phyloP scores from a whole-genome alignment of 2,888 invertebrate genomes.

The Nephrotoma guestfalica region DNA sequence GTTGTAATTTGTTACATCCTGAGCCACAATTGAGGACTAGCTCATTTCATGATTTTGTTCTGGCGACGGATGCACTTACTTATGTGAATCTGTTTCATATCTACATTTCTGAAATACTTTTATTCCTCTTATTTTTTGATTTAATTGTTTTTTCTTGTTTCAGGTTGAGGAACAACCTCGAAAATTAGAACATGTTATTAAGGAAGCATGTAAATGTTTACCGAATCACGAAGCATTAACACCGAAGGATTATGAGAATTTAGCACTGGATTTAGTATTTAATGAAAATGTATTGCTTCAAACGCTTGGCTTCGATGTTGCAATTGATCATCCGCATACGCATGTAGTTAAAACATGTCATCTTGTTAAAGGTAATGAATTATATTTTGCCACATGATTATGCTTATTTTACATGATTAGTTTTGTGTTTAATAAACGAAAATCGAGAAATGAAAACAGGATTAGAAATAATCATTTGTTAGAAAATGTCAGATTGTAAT shows the following conservation, averaged over 20 bases:
- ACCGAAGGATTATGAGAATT: slow-evolving; percentile 51
- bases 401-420: slow-evolving; percentile 2
- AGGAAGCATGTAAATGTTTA: slow-evolving; percentile 78
- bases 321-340: slow-evolving; percentile 96
- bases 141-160: background rate
- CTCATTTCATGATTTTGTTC: too few species aligned
- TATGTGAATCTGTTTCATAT: too few species aligned
- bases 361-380: slow-evolving; percentile 69
- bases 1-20: too few species aligned
- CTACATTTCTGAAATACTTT: too few species aligned
- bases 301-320: slow-evolving; percentile 95
- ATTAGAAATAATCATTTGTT: background rate
- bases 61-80: too few species aligned
- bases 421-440: background rate
- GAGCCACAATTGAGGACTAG: too few species aligned
- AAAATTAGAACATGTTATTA: slow-evolving; percentile 94
- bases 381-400: background rate
- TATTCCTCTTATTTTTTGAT: too few species aligned
- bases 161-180: slow-evolving; percentile 93
- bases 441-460: background rate
- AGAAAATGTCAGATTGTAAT: background rate
- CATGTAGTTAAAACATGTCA: slow-evolving; percentile 94
- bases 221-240: slow-evolving; percentile 59
- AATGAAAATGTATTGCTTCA: slow-evolving; percentile 95
- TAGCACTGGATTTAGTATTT: slow-evolving; percentile 85